Conservation (phyloP, 1,140 invertebrate species). For the Calycopis cecrops region DNA sequence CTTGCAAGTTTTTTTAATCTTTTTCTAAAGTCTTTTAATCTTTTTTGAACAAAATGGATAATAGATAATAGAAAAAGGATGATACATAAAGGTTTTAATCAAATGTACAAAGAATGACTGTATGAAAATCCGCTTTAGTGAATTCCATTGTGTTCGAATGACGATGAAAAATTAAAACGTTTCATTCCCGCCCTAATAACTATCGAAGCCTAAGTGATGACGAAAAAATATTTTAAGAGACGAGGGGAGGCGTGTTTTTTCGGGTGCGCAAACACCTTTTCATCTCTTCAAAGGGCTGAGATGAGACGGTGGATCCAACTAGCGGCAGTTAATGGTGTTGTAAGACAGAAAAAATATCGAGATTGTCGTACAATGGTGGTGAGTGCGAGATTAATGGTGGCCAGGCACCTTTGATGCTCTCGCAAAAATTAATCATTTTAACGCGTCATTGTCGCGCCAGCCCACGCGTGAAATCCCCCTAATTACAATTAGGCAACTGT, state of each 20-base stretch:
- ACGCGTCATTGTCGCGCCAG: slow-evolving; percentile 59
- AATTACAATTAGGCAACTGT: slow-evolving; percentile 64
- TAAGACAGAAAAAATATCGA: slow-evolving; percentile 68
- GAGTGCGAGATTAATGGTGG: slow-evolving; percentile 65
- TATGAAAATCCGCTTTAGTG: slow-evolving; percentile 53
- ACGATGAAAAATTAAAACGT: slow-evolving; percentile 71
- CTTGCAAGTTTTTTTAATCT: too few relatives aligned
- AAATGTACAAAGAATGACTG: slow-evolving; percentile 59
- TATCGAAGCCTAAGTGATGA: slow-evolving; percentile 70
- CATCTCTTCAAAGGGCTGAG: slow-evolving; percentile 64
- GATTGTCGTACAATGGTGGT: slow-evolving; percentile 58
- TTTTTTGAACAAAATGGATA: background rate
- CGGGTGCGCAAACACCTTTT: slow-evolving; percentile 71
- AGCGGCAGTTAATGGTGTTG: slow-evolving; percentile 70
- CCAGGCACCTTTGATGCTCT: slow-evolving; percentile 39
- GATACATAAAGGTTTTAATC: background rate
- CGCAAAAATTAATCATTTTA: slow-evolving; percentile 72
- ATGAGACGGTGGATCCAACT: slow-evolving; percentile 62
- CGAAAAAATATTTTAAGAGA: slow-evolving; percentile 54
- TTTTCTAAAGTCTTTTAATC: background rate
- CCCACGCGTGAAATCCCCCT: slow-evolving; percentile 60
- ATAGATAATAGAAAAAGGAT: background rate
- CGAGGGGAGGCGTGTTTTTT: slow-evolving; percentile 64
- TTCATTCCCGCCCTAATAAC: slow-evolving; percentile 62
- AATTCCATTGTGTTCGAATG: slow-evolving; percentile 60